phyloP scores from a whole-genome alignment of 2,113 vertebrate genomes.

The Ptilonorhynchus violaceus region DNA sequence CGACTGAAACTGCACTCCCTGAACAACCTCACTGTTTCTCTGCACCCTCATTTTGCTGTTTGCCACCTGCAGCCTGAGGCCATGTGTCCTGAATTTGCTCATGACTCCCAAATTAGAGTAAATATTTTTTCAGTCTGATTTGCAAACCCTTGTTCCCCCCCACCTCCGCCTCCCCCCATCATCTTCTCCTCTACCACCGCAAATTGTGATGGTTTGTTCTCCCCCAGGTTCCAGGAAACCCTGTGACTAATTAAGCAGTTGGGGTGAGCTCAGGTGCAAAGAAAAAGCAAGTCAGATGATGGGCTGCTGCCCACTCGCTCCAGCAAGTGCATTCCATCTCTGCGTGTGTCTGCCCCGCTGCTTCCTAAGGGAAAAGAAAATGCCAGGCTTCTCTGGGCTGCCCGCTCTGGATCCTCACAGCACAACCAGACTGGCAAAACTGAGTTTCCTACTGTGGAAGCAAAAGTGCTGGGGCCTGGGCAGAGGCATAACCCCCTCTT shows the following conservation, averaged over 20 bases:
- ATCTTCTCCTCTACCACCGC: background rate
- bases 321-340: slow-evolving; percentile 18
- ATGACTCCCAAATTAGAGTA: background rate
- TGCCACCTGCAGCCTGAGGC: slow-evolving; percentile 17
- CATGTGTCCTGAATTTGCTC: background rate
- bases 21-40: background rate
- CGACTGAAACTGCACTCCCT: fast-evolving
- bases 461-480: fast-evolving
- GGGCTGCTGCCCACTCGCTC: background rate
- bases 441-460: background rate
- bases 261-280: background rate
- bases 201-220: background rate
- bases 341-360: background rate
- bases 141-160: background rate
- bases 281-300: background rate
- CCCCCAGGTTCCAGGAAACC: slow-evolving; percentile 16
- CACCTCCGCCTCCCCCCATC: background rate
- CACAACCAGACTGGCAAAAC: background rate
- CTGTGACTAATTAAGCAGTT: background rate
- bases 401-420: background rate
- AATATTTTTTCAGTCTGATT: slow-evolving; percentile 11
- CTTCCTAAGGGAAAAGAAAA: background rate
- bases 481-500: background rate
- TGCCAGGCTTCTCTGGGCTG: background rate
- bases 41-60: background rate